Percentiles rank a stretch among this genome's conserved stretches.
phyloP scores from a whole-genome alignment of 1,140 invertebrate species.

The Xylocopa sonorina region DNA sequence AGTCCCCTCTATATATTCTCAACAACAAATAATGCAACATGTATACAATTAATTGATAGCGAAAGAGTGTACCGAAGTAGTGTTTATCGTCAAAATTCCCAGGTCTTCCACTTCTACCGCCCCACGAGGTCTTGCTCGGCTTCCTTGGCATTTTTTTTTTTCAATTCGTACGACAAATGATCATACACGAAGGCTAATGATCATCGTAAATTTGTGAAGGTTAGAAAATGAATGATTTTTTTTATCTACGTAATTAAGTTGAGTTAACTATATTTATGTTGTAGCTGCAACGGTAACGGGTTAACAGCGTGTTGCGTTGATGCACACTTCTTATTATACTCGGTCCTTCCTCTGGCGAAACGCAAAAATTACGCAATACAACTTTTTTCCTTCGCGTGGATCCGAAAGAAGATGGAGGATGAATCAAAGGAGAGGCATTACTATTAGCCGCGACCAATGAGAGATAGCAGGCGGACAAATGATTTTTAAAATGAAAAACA shows the following conservation, averaged over 20 bases:
- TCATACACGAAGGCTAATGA: slow-evolving; percentile 5
- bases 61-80: slow-evolving; percentile 61
- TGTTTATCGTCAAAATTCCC: slow-evolving; percentile 54
- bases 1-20: no score
- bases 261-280: not conserved
- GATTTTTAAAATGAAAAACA: not conserved
- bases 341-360: not conserved
- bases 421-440: not conserved
- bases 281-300: no score
- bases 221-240: not conserved
- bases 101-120: slow-evolving; percentile 32
- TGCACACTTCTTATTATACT: accelerated
- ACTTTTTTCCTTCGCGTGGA: no score
- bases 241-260: not conserved
- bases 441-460: not conserved
- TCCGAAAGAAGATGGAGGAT: not conserved
- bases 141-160: slow-evolving; percentile 67
- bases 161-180: not conserved
- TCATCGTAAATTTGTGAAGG: slow-evolving; percentile 1
- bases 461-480: not conserved
- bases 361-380: not conserved
- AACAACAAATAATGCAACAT: no score
- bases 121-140: slow-evolving; percentile 53
- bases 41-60: not conserved
- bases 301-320: not conserved